Percentiles rank a stretch among this genome's conserved stretches.
Conservation (phyloP, 2,797 vertebrate species). For the Okamejei kenojei region DNA sequence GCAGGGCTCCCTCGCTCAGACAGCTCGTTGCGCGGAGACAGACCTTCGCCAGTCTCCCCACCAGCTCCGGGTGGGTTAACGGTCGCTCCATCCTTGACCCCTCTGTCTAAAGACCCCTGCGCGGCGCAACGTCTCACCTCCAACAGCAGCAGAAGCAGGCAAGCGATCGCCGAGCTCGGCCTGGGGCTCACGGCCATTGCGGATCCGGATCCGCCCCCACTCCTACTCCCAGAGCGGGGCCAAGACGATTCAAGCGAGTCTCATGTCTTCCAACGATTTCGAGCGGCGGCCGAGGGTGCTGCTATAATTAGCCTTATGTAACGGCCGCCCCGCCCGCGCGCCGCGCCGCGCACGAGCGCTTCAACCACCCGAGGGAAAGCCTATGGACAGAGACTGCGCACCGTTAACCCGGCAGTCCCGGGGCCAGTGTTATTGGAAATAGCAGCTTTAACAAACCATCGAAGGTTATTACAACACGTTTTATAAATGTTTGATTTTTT, state of each 20-base stretch:
- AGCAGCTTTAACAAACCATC: no score
- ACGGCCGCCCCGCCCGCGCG: not conserved
- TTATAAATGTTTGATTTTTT: no score
- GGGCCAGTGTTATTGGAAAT: no score
- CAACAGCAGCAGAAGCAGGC: constrained; percentile 7
- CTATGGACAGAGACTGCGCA: not conserved
- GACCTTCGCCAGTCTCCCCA: not conserved
- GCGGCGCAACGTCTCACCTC: not conserved
- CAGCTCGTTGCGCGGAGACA: no score
- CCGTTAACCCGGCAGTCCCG: no score
- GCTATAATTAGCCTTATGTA: no score
- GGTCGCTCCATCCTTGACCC: not conserved
- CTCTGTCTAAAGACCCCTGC: no score
- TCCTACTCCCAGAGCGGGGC: not conserved
- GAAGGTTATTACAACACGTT: no score
- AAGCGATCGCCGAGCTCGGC: not conserved
- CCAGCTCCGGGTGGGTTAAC: not conserved
- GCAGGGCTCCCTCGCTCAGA: not conserved
- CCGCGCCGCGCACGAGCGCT: no score
- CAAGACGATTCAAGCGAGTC: not conserved
- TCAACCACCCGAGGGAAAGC: no score
- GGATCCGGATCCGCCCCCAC: not conserved
- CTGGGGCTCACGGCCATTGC: not conserved
- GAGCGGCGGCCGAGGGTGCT: not conserved
- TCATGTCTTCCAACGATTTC: not conserved